Evolutionary conservation across 53 echinoderm and acorn worm genomes (phyloP), one percentile per base, ranked within the genome.

Genomic region (Hippasteria phrygiana): DNA sequence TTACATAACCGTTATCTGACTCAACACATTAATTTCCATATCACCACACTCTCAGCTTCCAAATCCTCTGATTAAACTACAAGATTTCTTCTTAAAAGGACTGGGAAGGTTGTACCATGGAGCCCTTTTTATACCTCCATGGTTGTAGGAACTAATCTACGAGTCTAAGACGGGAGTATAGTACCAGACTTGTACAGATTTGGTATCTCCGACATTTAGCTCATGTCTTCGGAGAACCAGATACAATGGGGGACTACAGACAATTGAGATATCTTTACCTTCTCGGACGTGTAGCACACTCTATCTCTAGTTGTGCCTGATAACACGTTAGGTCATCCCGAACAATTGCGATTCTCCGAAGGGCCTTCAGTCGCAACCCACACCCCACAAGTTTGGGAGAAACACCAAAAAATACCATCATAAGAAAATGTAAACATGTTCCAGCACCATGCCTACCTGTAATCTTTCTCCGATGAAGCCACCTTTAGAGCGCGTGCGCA

Each of bases 251-350:
- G n/a, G n/a, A n/a, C n/a, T n/a, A n/a, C n/a, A n/a, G n/a, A n/a
- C n/a, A n/a, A n/a, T n/a, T n/a, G n/a, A n/a, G n/a, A n/a, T 22
- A 40, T 36, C 73, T 55, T 89, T 96, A 96, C 97, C 97, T 97
- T 92, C 95, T 95, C 28, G 95, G 92, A 29, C 62, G 92, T 13
- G 93, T 29, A 48, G 95, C 92, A 92, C 89, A 92, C 74, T 92
- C 93, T 69, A 88, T 64, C 83, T 90, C 87, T 59, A 97, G 86
- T 80, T 76, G 90, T 65, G 84, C 90, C 88, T 97, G 93, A 86
- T 90, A 97, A 86, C 88, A 91, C 75, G 91, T 92, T 72, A 97
- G 90, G 50, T 97, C 97, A 73, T 95, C 93, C 93, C 95, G 92
- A 26, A 97, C 95, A 75, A 92, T 77, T 3, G 93, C 93, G 56